Percentiles rank a stretch among this genome's conserved stretches.
Conservation (phyloP, 2,113 vertebrate genomes). For the Nipponia nippon region DNA sequence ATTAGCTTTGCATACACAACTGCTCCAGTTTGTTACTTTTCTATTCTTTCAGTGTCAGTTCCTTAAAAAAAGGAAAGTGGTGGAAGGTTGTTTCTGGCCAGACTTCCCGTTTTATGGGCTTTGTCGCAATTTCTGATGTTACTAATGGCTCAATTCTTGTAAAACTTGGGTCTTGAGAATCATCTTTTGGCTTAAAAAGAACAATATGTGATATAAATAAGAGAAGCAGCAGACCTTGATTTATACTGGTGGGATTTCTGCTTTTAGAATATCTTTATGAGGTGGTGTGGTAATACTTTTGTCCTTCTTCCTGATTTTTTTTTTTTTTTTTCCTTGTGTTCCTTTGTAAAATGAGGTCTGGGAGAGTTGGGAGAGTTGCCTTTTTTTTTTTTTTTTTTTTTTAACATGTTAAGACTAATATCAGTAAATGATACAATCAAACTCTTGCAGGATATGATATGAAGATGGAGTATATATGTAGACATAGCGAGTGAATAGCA, state of each 20-base stretch:
- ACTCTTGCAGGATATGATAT: accelerated
- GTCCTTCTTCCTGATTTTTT: not conserved
- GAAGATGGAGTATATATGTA: accelerated
- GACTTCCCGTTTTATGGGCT: not conserved
- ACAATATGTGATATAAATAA: not conserved
- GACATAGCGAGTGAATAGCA: not conserved
- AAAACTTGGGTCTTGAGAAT: not conserved
- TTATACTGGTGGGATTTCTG: not conserved
- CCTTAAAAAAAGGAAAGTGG: not conserved
- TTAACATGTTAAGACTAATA: not conserved
- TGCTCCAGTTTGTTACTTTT: not conserved
- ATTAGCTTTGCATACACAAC: not conserved
- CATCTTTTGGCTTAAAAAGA: not conserved
- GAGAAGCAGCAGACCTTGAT: not conserved
- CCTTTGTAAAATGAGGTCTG: not conserved
- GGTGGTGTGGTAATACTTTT: not conserved
- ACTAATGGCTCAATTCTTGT: not conserved
- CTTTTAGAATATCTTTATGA: not conserved
- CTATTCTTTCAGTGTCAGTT: not conserved
- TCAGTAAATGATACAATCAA: not conserved
- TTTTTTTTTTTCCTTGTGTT: not conserved
- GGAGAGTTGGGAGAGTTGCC: no score
- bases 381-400: not conserved
- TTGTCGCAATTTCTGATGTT: not conserved
- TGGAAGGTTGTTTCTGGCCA: not conserved